A percentile compares a stretch with the other conserved stretches of the same genome.
Evolutionary conservation across 2,888 invertebrate genomes (phyloP).

Genomic region (Amiota minor): DNA sequence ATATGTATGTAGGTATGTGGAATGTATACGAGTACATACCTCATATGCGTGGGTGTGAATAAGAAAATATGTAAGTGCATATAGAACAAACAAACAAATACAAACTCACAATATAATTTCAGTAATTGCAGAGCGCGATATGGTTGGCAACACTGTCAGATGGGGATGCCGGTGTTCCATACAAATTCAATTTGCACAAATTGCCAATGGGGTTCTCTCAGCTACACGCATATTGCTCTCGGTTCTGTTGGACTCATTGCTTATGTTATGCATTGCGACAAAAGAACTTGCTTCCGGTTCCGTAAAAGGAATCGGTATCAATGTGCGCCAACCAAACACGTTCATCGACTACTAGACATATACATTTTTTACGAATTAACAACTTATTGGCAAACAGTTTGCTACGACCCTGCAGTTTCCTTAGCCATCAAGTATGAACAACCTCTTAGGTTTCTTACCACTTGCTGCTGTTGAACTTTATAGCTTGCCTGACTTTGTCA

Average conservation of each 20-base stretch:
- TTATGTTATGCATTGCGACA: constrained; percentile 41
- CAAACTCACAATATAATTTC: not conserved
- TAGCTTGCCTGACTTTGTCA: too few relatives aligned
- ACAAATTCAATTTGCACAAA: constrained; percentile 61
- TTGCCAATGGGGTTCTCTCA: constrained; percentile 51
- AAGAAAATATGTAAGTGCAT: not conserved
- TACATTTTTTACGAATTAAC: too few relatives aligned
- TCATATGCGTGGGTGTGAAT: not conserved
- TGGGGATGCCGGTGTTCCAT: constrained; percentile 33
- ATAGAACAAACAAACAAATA: constrained; percentile 2
- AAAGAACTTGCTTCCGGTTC: constrained; percentile 39
- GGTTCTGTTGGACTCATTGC: not conserved
- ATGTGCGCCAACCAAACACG: too few relatives aligned
- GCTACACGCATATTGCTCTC: not conserved
- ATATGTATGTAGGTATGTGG: too few relatives aligned
- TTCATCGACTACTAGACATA: too few relatives aligned
- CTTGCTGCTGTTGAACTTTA: too few relatives aligned
- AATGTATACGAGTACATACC: not conserved
- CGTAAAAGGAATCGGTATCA: constrained; percentile 39
- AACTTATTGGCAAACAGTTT: too few relatives aligned
- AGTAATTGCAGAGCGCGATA: constrained; percentile 2
- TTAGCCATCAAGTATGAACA: too few relatives aligned
- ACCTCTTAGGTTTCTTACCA: too few relatives aligned
- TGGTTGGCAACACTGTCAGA: constrained; percentile 47
- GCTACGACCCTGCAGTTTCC: too few relatives aligned